Base-by-base conservation (phyloP, 2,888 invertebrate genomes). In the Cantharis rustica region DNA sequence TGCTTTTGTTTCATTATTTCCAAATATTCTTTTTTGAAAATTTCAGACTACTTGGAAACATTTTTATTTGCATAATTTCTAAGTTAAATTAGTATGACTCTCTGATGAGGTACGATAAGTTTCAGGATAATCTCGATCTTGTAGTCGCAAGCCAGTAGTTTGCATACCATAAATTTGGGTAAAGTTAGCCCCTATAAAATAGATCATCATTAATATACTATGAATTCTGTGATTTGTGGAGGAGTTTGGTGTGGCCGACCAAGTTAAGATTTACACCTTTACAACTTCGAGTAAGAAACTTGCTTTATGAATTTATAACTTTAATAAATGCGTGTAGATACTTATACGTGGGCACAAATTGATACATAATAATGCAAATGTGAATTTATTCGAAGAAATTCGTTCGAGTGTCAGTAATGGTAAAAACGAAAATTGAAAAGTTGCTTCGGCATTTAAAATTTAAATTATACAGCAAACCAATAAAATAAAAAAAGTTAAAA, bases 221-320 rank as follows among this genome's bases (percentile, higher is more conserved):
- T 75, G 75, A 74, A 76, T 79, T 78, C 71, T 71, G 70, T 79
- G 79, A 76, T 79, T 79, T 79, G 79, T 79, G 69, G 79, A 75
- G 70, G 27, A 72, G 64, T 74, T 72, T 69, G 62, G 62, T 71
- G 74, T 74, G 76, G 73, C 72, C 75, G 73, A 76, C 76, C 72
- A 76, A 79, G 73, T 75, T 71, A 78, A 78, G 78, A 78, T 78
- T 75, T 78, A 78, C 78, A 75, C 72, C 75, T 78, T 73, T 64
- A 63, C 68, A 72, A 78, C 71, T 78, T 72, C 69, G 16, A 69
- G 69, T 63, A 61, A 73, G 72, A 78, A 61, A 61, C 69, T 61
- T 63, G 11, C 64, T 77, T 77, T 75, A 77, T 77, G 75, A 77
- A 77, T 77, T 75, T 77, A 77, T 77, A 75, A 75, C 77, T 20